Percentiles rank a stretch among this genome's conserved stretches.
Evolutionary conservation across 2,113 vertebrate species (phyloP).

Genomic region (Hemibagrus wyckioides): DNA sequence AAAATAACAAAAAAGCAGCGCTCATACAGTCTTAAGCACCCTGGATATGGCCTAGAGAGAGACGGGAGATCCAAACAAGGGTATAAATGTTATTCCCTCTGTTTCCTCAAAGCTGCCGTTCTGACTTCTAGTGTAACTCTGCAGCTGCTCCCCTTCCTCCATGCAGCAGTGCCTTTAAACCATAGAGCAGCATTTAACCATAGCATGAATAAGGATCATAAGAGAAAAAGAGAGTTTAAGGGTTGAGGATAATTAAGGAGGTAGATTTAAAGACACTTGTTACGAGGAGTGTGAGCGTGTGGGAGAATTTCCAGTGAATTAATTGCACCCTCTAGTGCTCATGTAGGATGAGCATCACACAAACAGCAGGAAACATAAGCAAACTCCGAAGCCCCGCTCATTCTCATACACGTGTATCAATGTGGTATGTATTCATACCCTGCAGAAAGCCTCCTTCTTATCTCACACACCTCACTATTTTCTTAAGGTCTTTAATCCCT

Average conservation of each 20-base stretch:
- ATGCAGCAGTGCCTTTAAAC: conserved; percentile 28
- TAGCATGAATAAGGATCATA: background rate
- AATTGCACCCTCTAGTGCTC: conserved; percentile 73
- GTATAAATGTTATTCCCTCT: conserved; percentile 41
- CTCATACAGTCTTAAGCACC: conserved; percentile 30
- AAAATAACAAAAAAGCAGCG: background rate
- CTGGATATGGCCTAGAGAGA: conserved; percentile 19
- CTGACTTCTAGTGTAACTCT: conserved; percentile 8
- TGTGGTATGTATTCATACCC: background rate
- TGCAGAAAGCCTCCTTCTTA: background rate
- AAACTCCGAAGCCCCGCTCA: background rate
- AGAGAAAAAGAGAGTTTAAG: background rate
- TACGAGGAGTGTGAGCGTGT: conserved; percentile 6
- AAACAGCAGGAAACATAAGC: background rate
- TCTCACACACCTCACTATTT: conserved; percentile 1
- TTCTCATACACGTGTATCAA: background rate
- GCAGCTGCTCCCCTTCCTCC: conserved; percentile 35
- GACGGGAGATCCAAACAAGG: conserved; percentile 22
- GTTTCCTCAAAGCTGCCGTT: conserved; percentile 45
- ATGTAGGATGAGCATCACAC: conserved; percentile 49
- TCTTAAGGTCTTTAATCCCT: conserved; percentile 24
- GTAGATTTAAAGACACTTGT: background rate
- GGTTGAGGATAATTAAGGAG: conserved; percentile 27
- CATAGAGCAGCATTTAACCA: conserved; percentile 28
- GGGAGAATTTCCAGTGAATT: conserved; percentile 51